phyloP scores from a whole-genome alignment of 2,797 vertebrate species.

The Oreonectes daqikongensis region DNA sequence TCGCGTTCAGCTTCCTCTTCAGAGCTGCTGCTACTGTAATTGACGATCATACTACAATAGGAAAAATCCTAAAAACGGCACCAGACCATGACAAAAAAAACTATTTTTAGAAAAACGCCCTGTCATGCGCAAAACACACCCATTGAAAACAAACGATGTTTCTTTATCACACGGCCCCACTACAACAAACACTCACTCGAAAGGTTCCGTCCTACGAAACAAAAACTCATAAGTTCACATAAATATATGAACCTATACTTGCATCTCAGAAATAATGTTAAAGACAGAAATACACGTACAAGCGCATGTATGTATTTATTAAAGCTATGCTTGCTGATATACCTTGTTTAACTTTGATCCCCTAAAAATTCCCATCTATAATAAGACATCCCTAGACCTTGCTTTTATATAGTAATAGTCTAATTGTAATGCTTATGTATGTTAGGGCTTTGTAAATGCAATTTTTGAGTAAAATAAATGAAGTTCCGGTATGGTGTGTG shows the following conservation, averaged over 20 bases:
- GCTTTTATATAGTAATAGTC: background rate
- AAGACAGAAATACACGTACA: background rate
- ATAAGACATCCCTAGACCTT: background rate
- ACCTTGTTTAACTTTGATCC: background rate
- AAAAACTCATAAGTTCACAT: background rate
- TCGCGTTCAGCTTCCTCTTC: conserved; percentile 68
- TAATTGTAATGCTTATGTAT: too few species aligned
- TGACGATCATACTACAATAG: conserved; percentile 70
- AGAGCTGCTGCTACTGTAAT: conserved; percentile 78
- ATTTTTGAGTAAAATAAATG: background rate
- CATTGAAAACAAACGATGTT: conserved; percentile 63
- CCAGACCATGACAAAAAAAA: background rate
- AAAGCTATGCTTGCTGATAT: background rate
- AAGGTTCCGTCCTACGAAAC: background rate
- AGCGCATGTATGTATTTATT: background rate
- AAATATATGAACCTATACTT: background rate
- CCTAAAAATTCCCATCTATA: background rate
- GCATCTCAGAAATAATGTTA: background rate
- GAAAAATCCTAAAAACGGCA: background rate
- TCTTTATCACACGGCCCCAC: conserved; percentile 28
- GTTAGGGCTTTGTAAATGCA: background rate
- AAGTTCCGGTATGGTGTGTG: conserved; percentile 63
- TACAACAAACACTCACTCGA: conserved; percentile 54
- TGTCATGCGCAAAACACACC: conserved; percentile 37
- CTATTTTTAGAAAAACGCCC: background rate